Conservation (phyloP, 2,113 vertebrate genomes). For the Lagopus leucura region DNA sequence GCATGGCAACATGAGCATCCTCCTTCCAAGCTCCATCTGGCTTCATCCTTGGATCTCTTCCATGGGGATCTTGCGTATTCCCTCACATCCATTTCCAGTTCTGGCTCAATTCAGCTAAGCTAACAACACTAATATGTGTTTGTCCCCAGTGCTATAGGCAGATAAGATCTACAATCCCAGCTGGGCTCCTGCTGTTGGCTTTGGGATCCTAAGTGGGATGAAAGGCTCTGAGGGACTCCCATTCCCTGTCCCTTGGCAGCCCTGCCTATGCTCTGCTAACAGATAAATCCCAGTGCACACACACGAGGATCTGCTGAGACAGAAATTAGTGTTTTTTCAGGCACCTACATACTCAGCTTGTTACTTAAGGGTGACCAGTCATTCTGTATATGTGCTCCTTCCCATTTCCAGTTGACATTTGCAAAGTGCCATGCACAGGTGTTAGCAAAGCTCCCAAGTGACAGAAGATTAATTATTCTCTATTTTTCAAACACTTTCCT, state of each 20-base stretch:
- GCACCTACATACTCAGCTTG: neutral
- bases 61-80: neutral
- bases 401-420: neutral
- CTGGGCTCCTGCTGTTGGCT: neutral
- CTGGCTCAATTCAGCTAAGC: neutral
- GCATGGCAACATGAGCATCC: neutral
- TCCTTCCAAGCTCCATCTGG: neutral
- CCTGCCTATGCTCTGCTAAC: neutral
- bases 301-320: neutral
- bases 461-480: slow-evolving; percentile 6
- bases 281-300: neutral
- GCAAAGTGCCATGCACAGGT: neutral
- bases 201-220: neutral
- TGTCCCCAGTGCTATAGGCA: neutral
- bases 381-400: neutral
- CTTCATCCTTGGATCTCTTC: neutral
- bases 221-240: neutral
- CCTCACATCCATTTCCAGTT: neutral
- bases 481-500: neutral
- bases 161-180: slow-evolving; percentile 10
- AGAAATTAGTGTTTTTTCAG: neutral
- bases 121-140: neutral
- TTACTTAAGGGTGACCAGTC: neutral
- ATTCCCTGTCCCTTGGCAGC: neutral
- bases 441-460: neutral